A percentile compares a stretch with the other conserved stretches of the same genome.
Conservation (phyloP, 2,797 vertebrate species). For the Chloroceryle inda region DNA sequence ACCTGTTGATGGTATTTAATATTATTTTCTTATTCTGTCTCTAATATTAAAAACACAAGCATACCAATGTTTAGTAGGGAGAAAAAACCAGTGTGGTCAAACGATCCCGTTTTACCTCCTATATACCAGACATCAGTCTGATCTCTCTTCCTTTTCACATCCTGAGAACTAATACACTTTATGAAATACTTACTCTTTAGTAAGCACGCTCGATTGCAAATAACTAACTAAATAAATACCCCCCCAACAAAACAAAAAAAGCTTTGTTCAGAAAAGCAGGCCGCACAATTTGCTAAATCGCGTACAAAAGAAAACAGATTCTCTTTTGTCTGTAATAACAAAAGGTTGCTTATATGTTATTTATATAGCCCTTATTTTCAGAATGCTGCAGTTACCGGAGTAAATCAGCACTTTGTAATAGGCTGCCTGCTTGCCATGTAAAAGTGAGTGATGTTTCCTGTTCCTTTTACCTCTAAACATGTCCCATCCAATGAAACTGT, state of each 20-base stretch:
- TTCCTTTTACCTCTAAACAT: not conserved
- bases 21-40: not conserved
- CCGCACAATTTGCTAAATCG: not conserved
- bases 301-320: not conserved
- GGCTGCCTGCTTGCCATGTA: not conserved
- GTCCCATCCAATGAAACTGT: not conserved
- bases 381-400: not conserved
- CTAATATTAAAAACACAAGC: not conserved
- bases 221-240: too few relatives aligned
- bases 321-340: not conserved
- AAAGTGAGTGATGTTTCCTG: not conserved
- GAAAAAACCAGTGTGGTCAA: not conserved
- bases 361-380: not conserved
- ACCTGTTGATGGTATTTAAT: not conserved
- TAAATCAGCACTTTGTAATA: not conserved
- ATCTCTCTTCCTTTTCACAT: not conserved
- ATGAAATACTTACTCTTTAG: too few relatives aligned
- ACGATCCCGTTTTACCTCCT: not conserved
- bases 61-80: rapidly evolving
- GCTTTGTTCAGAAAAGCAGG: not conserved
- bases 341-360: not conserved
- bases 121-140: rapidly evolving
- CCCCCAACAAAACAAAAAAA: not conserved
- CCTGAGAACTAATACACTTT: not conserved
- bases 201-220: not conserved